Base-by-base conservation (phyloP, 2,113 vertebrate genomes). In the Tursiops truncatus region DNA sequence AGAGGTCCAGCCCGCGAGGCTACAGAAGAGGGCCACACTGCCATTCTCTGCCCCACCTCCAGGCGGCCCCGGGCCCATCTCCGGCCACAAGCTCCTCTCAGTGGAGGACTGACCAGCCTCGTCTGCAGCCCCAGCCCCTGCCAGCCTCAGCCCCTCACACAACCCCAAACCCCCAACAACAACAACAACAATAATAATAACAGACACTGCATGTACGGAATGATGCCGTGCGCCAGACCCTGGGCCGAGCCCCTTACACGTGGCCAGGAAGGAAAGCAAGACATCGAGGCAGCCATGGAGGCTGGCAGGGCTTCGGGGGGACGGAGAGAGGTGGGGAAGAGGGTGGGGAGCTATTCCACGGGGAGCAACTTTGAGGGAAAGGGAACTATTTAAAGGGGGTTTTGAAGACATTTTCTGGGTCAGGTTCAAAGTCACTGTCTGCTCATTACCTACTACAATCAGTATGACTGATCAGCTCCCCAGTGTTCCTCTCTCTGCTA, bases 1-100 rank as follows among this genome's bases (percentile, higher is more conserved):
- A 6, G 20, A 56, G 20, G 47, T 3, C 76, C 47, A n/a, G 31
- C n/a, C 41, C 2, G 10, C 0, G 0, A 2, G 70, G 58, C 41
- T 0, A 0, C 38, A 15, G 23, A n/a, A 25, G 50, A 50, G 3
- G 47, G 3, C 62, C 56, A 6, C 18, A 1, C 1, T 0, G 1
- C 28, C 6, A 1, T 21, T 8, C 41, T 58, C 82, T 36, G 36
- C 38, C 76, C 82, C 14, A 2, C 28, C 41, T 38, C 73, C 65
- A 4, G 4, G 20, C 7, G 44, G 50, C 17, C 38, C 73, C 14
- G 4, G 44, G 36, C 33, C 73, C 4, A 0, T 2, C 70, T 47
- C 90, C 4, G 25, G 7, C 68, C 38, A 9, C 67, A 1, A 21
- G 50, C 25, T 38, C 21, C 13, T 53, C 65, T 47, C 11, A 2